Evolutionary conservation across 2,888 invertebrate species (phyloP).

Genomic region (Chromoteleia sp.): DNA sequence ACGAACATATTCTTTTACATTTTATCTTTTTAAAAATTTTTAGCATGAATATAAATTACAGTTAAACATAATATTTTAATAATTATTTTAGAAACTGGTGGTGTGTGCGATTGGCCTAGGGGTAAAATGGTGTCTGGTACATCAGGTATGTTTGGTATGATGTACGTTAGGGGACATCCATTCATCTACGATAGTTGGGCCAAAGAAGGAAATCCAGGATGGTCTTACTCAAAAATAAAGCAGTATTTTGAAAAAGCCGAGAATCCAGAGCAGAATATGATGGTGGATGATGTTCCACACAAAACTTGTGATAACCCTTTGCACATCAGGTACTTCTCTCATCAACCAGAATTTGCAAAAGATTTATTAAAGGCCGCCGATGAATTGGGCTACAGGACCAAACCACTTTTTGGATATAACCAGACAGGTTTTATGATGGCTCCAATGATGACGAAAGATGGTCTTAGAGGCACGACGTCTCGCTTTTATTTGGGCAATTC

Average conservation of each 20-base stretch:
- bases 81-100: constrained; percentile 77
- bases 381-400: constrained; percentile 83
- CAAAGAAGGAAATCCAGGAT: constrained; percentile 85
- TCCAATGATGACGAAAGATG: constrained; percentile 83
- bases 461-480: constrained; percentile 86
- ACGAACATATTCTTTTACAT: neutral
- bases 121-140: constrained; percentile 87
- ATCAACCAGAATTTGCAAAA: constrained; percentile 78
- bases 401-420: constrained; percentile 75
- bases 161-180: constrained; percentile 87
- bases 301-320: constrained; percentile 76
- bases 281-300: constrained; percentile 73
- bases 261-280: constrained; percentile 79
- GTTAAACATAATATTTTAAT: too few relatives aligned
- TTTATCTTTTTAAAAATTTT: too few relatives aligned
- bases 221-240: constrained; percentile 86
- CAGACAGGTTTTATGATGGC: constrained; percentile 84
- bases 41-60: too few relatives aligned
- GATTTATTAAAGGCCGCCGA: constrained; percentile 78
- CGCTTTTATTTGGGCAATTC: constrained; percentile 85
- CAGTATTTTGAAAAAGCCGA: constrained; percentile 86
- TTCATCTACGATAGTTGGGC: constrained; percentile 87
- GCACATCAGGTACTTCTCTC: constrained; percentile 80
- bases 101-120: constrained; percentile 85
- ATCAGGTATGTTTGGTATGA: constrained; percentile 87